Evolutionary conservation across 2,888 invertebrate genomes (phyloP), one percentile per base, ranked within the genome.

Genomic region (Sarcophaga subvicina): DNA sequence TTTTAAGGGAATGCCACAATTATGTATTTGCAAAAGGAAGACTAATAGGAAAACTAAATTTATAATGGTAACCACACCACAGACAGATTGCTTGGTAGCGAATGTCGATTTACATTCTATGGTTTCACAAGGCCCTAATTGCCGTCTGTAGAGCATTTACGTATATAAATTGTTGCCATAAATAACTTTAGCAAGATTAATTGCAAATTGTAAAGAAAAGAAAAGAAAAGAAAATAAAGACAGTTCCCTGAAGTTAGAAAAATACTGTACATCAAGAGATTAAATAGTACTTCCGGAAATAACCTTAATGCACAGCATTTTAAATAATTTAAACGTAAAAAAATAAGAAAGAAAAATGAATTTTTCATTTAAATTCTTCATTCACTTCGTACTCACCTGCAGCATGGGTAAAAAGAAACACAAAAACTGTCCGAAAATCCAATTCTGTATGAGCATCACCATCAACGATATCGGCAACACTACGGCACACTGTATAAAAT

Each of bases 321-420:
- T 4, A 14, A 54, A 17, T 2, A 54, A 1, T 54, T 54, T 17
- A 54, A 17, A 17, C 17, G 4, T 54, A 54, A 54, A 54, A 10
- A 37, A 37, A 37, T 37, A 37, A 37, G 37, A 37, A 37, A 37
- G 1, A 37, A 37, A 37, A 37, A 37, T 37, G 1, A 37, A 37
- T 10, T 37, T 37, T 10, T 37, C 37, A 37, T 37, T 37, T 1
- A 6, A 8, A 2, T 37, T 37, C 37, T 37, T 37, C 6, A 37
- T 37, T 37, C 25, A 64, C 70, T 62, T 49, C 25, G 12, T 63
- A 91, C 94, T 93, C 90, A 96, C 96, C 95, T 96, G 96, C 89
- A 96, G 91, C 95, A 96, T 96, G 0, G 96, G 96, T 88, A 96
- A 91, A 90, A 96, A 95, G 91, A 95, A 96, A 93, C 96, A 96